These are phyloP conservation scores for Apodemus agrarius DNA, from an alignment of 2,797 vertebrate genomes.

Conservation along the genomic window DNA sequence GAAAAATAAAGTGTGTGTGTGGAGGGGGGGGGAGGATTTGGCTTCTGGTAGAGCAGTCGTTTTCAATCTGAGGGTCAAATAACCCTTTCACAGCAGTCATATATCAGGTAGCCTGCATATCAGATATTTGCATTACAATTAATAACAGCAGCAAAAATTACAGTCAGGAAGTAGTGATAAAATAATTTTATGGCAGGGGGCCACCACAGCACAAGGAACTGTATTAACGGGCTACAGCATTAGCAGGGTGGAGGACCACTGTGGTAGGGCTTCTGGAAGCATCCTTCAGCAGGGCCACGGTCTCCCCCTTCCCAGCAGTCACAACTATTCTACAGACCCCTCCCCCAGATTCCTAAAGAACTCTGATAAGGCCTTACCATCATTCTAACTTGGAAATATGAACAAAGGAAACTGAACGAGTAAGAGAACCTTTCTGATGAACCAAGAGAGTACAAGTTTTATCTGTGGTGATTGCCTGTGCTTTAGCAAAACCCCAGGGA, in stretches of 20 bases:
- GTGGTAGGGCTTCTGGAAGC: neutral
- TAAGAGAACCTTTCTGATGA: slow-evolving; percentile 51
- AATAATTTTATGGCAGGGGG: neutral
- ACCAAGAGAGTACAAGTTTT: slow-evolving; percentile 21
- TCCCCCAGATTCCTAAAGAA: slow-evolving; percentile 41
- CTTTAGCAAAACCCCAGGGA: neutral
- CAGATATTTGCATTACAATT: neutral
- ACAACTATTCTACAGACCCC: neutral
- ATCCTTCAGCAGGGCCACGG: neutral
- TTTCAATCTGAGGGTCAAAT: neutral
- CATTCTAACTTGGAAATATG: slow-evolving; percentile 41
- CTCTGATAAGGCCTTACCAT: slow-evolving; percentile 13
- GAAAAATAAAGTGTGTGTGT: neutral
- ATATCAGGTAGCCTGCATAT: neutral
- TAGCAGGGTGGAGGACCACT: neutral
- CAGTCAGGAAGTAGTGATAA: neutral
- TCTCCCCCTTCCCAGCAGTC: slow-evolving; percentile 9
- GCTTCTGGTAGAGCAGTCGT: neutral
- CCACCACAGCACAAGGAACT: neutral
- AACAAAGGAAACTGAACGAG: slow-evolving; percentile 46
- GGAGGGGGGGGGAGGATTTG: neutral
- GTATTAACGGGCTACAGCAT: neutral
- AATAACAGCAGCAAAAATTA: neutral
- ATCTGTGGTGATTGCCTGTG: neutral
- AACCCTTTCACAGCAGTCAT: neutral